Conservation (phyloP, 2,797 vertebrate species). For the Hippopotamyrus pictus region DNA sequence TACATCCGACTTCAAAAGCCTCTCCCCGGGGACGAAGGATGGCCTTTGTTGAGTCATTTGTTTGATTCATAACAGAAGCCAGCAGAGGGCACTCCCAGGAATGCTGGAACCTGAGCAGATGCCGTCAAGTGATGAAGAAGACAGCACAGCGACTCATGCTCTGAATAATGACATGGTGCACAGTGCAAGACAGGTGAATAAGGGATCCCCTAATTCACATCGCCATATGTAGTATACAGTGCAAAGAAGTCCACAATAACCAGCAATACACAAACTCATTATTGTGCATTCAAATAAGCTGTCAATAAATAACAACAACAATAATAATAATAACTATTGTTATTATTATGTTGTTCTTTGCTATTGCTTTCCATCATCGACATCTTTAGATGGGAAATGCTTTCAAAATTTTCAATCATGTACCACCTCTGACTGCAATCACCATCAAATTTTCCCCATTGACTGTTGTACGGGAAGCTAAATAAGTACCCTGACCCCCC, state of each 20-base stretch:
- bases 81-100: slow-evolving; percentile 24
- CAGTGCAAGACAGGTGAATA: slow-evolving; percentile 15
- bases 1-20: not conserved
- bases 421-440: not conserved
- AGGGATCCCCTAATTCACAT: slow-evolving; percentile 13
- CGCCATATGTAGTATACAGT: not conserved
- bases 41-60: slow-evolving; percentile 32
- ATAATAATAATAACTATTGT: not conserved
- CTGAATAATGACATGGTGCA: slow-evolving; percentile 31
- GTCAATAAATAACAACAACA: not conserved
- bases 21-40: not conserved
- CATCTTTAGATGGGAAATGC: not conserved
- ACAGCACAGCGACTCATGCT: slow-evolving; percentile 35
- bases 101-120: slow-evolving; percentile 31
- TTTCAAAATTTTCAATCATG: not conserved
- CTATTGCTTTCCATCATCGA: not conserved
- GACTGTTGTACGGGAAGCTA: not conserved
- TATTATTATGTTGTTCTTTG: not conserved
- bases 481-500: not conserved
- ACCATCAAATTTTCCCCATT: not conserved
- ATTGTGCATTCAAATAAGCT: not conserved
- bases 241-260: not conserved
- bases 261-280: not conserved
- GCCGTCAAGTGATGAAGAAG: slow-evolving; percentile 27
- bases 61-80: slow-evolving; percentile 26